Evolutionary conservation across 2,797 vertebrate genomes (phyloP).

Genomic region (Cichlasoma orientale): DNA sequence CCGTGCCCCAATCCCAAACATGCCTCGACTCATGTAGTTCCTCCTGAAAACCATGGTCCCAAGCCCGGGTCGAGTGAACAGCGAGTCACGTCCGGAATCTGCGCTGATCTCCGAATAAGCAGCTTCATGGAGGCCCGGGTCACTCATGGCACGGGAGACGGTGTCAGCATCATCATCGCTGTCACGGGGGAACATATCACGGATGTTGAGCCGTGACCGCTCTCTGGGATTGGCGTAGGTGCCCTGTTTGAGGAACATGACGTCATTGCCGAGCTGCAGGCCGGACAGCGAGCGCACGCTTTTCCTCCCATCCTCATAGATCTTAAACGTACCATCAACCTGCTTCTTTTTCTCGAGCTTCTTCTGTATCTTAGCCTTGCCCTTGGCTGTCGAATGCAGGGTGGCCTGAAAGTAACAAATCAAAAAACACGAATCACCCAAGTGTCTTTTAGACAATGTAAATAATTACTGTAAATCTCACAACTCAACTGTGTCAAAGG

Average conservation of each 20-base stretch:
- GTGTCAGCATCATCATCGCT: slow-evolving; percentile 70
- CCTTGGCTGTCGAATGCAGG: slow-evolving; percentile 87
- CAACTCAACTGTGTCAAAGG: not conserved
- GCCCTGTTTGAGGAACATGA: slow-evolving; percentile 94
- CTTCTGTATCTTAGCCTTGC: slow-evolving; percentile 91
- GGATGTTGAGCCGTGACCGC: slow-evolving; percentile 84
- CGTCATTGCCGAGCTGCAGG: slow-evolving; percentile 88
- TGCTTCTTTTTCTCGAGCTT: slow-evolving; percentile 93
- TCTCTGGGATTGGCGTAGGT: slow-evolving; percentile 83
- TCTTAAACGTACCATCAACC: slow-evolving; percentile 88
- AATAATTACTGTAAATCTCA: not conserved
- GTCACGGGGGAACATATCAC: slow-evolving; percentile 87
- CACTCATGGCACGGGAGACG: slow-evolving; percentile 89
- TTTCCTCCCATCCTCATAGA: slow-evolving; percentile 91
- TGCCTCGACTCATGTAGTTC: slow-evolving; percentile 85
- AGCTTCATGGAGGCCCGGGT: slow-evolving; percentile 86
- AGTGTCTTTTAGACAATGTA: not conserved
- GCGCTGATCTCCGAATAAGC: slow-evolving; percentile 89
- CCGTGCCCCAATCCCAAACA: slow-evolving; percentile 77
- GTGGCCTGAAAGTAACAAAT: slow-evolving; percentile 80
- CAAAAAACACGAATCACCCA: not conserved
- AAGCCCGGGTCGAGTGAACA: slow-evolving; percentile 92
- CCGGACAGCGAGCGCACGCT: slow-evolving; percentile 91
- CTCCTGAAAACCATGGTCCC: slow-evolving; percentile 95
- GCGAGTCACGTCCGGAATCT: slow-evolving; percentile 90